These are phyloP conservation scores for Antennarius maculatus DNA, from an alignment of 2,797 vertebrate species.

Conservation along the genomic window DNA sequence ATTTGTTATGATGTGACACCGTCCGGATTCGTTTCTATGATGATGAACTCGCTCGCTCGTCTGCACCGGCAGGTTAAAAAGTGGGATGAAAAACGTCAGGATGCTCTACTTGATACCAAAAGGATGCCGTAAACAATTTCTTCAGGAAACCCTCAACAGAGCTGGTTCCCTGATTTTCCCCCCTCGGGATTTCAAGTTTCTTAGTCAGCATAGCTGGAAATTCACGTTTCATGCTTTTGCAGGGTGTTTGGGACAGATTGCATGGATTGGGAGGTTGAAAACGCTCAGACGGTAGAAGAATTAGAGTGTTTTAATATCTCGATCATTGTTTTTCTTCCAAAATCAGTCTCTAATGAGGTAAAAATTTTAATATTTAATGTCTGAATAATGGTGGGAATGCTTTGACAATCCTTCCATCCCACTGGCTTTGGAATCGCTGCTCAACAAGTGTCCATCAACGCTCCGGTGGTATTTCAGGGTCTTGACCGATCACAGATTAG, in stretches of 20 bases:
- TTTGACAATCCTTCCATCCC: background rate
- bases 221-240: too few species aligned
- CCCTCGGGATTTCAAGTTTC: too few species aligned
- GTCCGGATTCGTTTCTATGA: constrained; percentile 47
- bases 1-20: constrained; percentile 80
- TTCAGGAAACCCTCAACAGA: background rate
- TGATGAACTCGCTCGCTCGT: constrained; percentile 58
- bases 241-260: too few species aligned
- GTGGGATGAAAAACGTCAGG: constrained; percentile 60
- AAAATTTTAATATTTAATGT: too few species aligned
- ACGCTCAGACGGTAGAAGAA: too few species aligned
- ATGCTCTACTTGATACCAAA: constrained; percentile 40
- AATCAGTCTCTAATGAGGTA: too few species aligned
- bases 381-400: background rate
- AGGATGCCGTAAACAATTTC: constrained; percentile 15
- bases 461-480: constrained; percentile 25
- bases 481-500: constrained; percentile 88
- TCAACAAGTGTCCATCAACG: constrained; percentile 21
- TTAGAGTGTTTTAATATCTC: too few species aligned
- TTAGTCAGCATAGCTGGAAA: too few species aligned
- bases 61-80: constrained; percentile 52
- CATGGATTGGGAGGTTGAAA: too few species aligned
- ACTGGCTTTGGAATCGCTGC: constrained; percentile 6
- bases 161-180: background rate
- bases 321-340: too few species aligned